Conservation (phyloP, 1,140 invertebrate genomes). For the Procambarus virginalis region DNA sequence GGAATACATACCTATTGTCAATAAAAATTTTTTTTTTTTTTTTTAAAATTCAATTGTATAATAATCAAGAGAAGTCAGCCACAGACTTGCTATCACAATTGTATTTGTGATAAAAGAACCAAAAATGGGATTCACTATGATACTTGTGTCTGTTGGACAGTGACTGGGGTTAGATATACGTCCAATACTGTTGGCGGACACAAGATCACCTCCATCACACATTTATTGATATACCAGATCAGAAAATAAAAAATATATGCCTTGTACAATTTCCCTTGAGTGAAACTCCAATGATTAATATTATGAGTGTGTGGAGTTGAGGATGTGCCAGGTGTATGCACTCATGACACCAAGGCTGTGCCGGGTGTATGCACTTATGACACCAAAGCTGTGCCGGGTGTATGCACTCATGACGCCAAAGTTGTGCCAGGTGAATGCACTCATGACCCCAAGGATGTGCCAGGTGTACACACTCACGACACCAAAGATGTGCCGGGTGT, state of each 20-base stretch:
- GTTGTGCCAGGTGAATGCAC: neutral
- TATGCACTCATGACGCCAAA: neutral
- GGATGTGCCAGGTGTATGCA: neutral
- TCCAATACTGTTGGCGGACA: neutral
- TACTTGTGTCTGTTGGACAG: neutral
- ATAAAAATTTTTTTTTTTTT: neutral
- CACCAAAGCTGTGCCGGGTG: neutral
- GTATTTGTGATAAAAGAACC: slow-evolving; percentile 16
- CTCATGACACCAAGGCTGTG: neutral
- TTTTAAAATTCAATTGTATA: neutral
- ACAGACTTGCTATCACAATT: neutral
- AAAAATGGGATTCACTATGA: neutral
- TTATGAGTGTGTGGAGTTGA: neutral
- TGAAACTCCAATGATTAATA: neutral
- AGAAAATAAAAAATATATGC: neutral
- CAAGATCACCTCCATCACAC: neutral
- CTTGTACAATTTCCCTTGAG: neutral
- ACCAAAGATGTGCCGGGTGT: too few relatives aligned
- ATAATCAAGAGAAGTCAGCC: neutral
- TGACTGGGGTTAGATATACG: neutral
- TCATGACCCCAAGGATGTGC: neutral
- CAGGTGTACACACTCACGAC: too few relatives aligned
- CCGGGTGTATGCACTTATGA: slow-evolving; percentile 2
- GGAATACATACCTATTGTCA: neutral
- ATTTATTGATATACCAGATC: neutral